Percentiles rank a stretch among this genome's conserved stretches.
Conservation (phyloP, 2,113 vertebrate species). For the Phalacrocorax brasilianus region DNA sequence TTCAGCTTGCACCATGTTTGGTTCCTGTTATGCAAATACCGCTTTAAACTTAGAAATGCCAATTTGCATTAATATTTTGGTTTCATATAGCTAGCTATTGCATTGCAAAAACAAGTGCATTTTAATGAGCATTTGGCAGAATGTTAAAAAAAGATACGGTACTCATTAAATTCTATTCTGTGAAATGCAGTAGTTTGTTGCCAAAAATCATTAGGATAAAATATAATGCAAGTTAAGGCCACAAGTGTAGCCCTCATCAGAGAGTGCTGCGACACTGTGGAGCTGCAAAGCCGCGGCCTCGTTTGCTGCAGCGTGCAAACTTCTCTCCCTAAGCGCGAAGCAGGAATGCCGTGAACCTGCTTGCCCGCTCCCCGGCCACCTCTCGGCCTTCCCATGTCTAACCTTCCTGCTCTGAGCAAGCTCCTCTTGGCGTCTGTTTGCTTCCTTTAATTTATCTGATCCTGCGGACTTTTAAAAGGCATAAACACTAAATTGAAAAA, state of each 20-base stretch:
- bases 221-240: constrained; percentile 27
- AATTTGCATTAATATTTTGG: constrained; percentile 78
- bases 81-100: constrained; percentile 66
- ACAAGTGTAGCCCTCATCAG: not conserved
- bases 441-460: not conserved
- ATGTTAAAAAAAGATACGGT: constrained; percentile 79
- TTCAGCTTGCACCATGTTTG: constrained; percentile 48
- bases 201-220: constrained; percentile 70
- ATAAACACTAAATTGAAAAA: not conserved
- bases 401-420: not conserved
- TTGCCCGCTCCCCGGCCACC: not conserved
- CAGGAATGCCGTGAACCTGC: accelerated
- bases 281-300: not conserved
- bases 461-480: not conserved
- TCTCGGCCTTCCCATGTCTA: accelerated
- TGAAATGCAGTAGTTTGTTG: constrained; percentile 71
- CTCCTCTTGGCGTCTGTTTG: accelerated
- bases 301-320: not conserved
- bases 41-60: constrained; percentile 74
- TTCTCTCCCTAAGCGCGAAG: not conserved
- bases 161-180: constrained; percentile 84
- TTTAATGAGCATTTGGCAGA: constrained; percentile 82
- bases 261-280: not conserved
- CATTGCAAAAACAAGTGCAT: constrained; percentile 71
- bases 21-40: constrained; percentile 73